Evolutionary conservation across 2,113 vertebrate species (phyloP), one percentile per base, ranked within the genome.

Genomic region (Peromyscus leucopus): DNA sequence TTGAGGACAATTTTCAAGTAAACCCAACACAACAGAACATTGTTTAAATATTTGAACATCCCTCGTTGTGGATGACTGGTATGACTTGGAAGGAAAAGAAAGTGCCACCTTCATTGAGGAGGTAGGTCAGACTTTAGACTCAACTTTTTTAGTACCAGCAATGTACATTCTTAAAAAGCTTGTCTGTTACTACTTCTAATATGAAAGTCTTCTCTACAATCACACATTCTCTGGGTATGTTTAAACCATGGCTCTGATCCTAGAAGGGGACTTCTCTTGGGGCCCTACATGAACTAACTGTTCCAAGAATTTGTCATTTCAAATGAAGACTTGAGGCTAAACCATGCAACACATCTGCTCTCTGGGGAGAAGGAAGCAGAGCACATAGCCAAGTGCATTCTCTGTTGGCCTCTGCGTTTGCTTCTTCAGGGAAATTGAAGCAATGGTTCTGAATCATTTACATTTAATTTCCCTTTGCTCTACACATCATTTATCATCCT

Each of bases 401-500:
- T 94, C 48, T 31, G 72, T 82, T 74, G 75, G 71, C 75, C 39
- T 94, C 90, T 61, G 36, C 46, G 57, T 88, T 95, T 65, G 63
- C 42, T 59, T 94, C 78, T 83, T 72, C 74, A 89, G 85, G n/a
- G 78, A 96, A 97, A 93, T 92, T 93, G 72, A 89, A 83, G 51
- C 67, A 78, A 85, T 24, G 42, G 55, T 93, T 97, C 91, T 96
- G 82, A 95, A 79, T 94, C 93, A 97, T 97, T 97, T 82, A 74
- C 84, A 94, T 95, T 96, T 94, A 65, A 96, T 97, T 96, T 96
- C 57, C 84, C 55, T 96, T 92, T 86, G 21, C 59, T 65, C 19
- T 86, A 72, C 42, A 79, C 2, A 94, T 57, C 89, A 69, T 96
- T 89, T 93, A 89, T 96, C 90, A 97, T 89, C 72, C 36, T 84